phyloP scores from a whole-genome alignment of 1,140 invertebrate species.

The Galleria mellonella region DNA sequence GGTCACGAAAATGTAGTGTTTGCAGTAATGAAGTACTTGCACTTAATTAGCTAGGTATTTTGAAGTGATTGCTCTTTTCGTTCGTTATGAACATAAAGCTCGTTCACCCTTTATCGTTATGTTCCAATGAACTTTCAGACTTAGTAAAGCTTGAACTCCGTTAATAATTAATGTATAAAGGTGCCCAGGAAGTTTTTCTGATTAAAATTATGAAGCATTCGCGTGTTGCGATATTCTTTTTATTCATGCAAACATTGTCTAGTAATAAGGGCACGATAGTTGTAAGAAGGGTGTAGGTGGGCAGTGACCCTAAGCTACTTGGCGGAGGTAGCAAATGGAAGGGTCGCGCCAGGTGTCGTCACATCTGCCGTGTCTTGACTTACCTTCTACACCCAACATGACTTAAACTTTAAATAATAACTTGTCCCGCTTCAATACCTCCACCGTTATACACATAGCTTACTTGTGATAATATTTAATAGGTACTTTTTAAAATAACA shows the following conservation, averaged over 20 bases:
- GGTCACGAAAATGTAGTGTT: background rate
- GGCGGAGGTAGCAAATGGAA: constrained; percentile 44
- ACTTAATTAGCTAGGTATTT: background rate
- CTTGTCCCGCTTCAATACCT: constrained; percentile 44
- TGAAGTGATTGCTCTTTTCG: too few species aligned
- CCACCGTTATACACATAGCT: constrained; percentile 21
- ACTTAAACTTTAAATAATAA: constrained; percentile 28
- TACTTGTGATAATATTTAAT: too few species aligned
- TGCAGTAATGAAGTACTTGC: background rate
- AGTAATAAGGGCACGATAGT: constrained; percentile 36
- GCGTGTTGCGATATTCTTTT: constrained; percentile 46
- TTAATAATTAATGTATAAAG: constrained; percentile 15
- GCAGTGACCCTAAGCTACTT: constrained; percentile 51
- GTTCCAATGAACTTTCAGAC: constrained; percentile 19
- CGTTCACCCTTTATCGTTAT: constrained; percentile 6
- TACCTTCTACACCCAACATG: constrained; percentile 32
- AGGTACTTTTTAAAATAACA: too few species aligned
- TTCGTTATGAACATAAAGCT: background rate
- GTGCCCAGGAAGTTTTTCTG: constrained; percentile 28
- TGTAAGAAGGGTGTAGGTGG: constrained; percentile 55
- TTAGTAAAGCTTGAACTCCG: constrained; percentile 13
- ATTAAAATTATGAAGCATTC: constrained; percentile 43
- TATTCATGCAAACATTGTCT: constrained; percentile 23
- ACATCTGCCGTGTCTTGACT: constrained; percentile 66
- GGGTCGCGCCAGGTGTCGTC: constrained; percentile 62